phyloP scores from a whole-genome alignment of 2,888 invertebrate genomes.

The Volucella inanis region DNA sequence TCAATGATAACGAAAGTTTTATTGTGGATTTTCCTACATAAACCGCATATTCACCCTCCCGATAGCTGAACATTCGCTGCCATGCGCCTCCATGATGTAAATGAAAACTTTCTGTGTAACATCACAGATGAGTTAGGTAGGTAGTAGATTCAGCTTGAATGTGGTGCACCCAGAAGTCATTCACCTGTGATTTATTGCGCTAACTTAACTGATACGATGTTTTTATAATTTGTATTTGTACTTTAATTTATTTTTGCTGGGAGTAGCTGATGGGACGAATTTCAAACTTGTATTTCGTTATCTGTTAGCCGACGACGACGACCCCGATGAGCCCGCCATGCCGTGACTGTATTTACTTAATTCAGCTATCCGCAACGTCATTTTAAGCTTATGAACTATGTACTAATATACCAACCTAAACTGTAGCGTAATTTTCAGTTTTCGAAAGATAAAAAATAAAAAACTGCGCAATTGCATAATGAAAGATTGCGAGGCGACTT shows the following conservation, averaged over 20 bases:
- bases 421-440: not conserved
- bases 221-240: not conserved
- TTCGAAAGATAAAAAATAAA: not conserved
- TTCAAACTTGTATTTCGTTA: conserved; percentile 22
- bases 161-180: conserved; percentile 43
- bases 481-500: conserved; percentile 8
- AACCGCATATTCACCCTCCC: too few relatives aligned
- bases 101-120: not conserved
- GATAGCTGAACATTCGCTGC: not conserved
- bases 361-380: conserved; percentile 18
- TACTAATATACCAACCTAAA: too few relatives aligned
- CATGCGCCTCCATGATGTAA: conserved; percentile 20
- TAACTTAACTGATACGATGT: conserved; percentile 7
- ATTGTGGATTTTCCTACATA: conserved; percentile 51
- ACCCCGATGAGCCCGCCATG: conserved; percentile 5
- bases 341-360: not conserved
- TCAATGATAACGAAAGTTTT: conserved; percentile 69
- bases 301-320: not conserved
- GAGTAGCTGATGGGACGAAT: not conserved
- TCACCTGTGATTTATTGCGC: conserved; percentile 56
- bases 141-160: conserved; percentile 22
- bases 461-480: conserved; percentile 33
- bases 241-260: not conserved
- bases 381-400: conserved; percentile 35
- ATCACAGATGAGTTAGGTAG: not conserved